Evolutionary conservation across 2,113 vertebrate genomes (phyloP).

Genomic region (Daboia siamensis): DNA sequence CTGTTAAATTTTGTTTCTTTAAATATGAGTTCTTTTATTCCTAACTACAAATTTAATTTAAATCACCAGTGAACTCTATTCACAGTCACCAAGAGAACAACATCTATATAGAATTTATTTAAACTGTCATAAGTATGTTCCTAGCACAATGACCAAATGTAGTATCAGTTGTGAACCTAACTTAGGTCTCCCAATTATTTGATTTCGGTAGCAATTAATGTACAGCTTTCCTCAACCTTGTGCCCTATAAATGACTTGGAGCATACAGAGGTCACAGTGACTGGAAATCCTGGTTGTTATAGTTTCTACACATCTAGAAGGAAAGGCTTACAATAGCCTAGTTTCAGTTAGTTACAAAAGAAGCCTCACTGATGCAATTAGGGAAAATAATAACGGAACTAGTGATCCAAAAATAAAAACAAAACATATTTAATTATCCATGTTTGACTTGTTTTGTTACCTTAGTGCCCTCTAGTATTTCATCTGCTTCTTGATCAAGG

Average conservation of each 20-base stretch:
- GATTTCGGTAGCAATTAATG: not conserved
- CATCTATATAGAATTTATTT: not conserved
- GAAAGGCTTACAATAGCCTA: not conserved
- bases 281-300: not conserved
- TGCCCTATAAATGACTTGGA: not conserved
- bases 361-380: not conserved
- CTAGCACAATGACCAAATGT: not conserved
- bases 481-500: conserved; percentile 66
- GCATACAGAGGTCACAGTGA: not conserved
- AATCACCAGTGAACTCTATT: not conserved
- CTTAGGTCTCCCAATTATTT: not conserved
- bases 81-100: not conserved
- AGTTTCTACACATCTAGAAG: not conserved
- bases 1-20: not conserved
- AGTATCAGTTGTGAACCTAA: not conserved
- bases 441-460: conserved; percentile 43
- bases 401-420: not conserved
- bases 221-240: not conserved
- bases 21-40: not conserved
- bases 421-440: not conserved
- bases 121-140: not conserved
- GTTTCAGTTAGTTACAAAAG: not conserved
- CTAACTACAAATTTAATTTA: not conserved
- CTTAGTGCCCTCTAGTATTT: conserved; percentile 67
- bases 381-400: not conserved